phyloP scores from a whole-genome alignment of 2,113 vertebrate species.

The Chaenocephalus aceratus region DNA sequence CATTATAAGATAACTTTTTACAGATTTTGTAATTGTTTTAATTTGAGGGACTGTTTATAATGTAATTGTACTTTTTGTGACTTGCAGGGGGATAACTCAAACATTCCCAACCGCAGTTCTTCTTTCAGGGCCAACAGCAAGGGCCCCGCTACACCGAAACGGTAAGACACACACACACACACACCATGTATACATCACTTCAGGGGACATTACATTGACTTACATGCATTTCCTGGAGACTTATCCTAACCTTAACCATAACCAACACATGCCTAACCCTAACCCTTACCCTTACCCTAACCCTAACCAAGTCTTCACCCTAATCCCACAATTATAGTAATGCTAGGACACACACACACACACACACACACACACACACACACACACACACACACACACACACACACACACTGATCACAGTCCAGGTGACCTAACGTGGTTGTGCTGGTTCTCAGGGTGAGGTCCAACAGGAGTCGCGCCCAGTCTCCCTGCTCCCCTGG shows the following conservation, averaged over 20 bases:
- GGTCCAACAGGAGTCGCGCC: slow-evolving; percentile 86
- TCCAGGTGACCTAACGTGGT: background rate
- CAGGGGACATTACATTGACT: no score
- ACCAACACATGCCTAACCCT: no score
- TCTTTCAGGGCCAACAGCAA: slow-evolving; percentile 89
- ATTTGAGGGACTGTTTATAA: no score
- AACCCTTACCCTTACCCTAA: no score
- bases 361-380: slow-evolving; percentile 8
- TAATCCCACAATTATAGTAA: no score
- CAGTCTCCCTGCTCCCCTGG: slow-evolving; percentile 90
- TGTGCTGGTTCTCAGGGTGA: slow-evolving; percentile 71
- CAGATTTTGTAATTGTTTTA: no score
- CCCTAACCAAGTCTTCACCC: no score
- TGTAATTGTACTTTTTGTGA: background rate
- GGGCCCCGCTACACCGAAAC: slow-evolving; percentile 79
- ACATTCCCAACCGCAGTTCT: slow-evolving; percentile 84
- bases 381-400: no score
- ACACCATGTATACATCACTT: no score
- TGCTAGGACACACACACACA: background rate
- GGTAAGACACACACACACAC: slow-evolving; percentile 59
- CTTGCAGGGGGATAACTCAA: slow-evolving; percentile 87
- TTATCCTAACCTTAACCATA: no score
- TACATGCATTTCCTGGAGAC: no score
- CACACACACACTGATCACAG: background rate
- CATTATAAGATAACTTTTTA: no score